These are phyloP conservation scores for Axea sp. DNA, from an alignment of 2,888 invertebrate species.

Conservation along the genomic window DNA sequence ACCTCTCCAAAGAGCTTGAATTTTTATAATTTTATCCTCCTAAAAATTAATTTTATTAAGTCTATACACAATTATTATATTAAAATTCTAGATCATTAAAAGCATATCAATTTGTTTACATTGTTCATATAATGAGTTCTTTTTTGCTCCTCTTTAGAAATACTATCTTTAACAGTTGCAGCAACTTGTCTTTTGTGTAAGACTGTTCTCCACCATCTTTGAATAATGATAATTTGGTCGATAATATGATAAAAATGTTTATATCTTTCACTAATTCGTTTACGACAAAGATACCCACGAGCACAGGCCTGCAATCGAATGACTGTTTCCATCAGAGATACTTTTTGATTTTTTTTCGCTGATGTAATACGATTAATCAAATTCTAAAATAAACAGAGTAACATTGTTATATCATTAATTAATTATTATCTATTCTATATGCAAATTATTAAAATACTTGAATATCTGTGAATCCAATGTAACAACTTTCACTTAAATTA, in stretches of 20 bases:
- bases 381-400: conserved; percentile 72
- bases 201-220: conserved; percentile 84
- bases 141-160: conserved; percentile 11
- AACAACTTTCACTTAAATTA: conserved; percentile 67
- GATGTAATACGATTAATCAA: conserved; percentile 80
- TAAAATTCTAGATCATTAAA: no score
- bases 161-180: neutral
- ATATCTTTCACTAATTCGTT: conserved; percentile 78
- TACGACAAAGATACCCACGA: conserved; percentile 83
- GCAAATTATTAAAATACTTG: conserved; percentile 62
- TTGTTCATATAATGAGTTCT: conserved; percentile 23
- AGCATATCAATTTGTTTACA: conserved; percentile 26
- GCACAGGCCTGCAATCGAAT: conserved; percentile 82
- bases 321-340: conserved; percentile 72
- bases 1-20: conserved; percentile 86
- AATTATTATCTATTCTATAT: neutral
- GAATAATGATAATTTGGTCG: conserved; percentile 80
- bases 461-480: conserved; percentile 72
- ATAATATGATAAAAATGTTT: conserved; percentile 79
- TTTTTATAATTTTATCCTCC: conserved; percentile 82
- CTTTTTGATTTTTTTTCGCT: conserved; percentile 73
- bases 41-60: no score
- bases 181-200: conserved; percentile 79
- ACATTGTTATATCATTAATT: neutral
- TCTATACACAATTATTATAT: no score